Base-by-base conservation (phyloP, 2,797 vertebrate genomes). In the Crax fasciolata region DNA sequence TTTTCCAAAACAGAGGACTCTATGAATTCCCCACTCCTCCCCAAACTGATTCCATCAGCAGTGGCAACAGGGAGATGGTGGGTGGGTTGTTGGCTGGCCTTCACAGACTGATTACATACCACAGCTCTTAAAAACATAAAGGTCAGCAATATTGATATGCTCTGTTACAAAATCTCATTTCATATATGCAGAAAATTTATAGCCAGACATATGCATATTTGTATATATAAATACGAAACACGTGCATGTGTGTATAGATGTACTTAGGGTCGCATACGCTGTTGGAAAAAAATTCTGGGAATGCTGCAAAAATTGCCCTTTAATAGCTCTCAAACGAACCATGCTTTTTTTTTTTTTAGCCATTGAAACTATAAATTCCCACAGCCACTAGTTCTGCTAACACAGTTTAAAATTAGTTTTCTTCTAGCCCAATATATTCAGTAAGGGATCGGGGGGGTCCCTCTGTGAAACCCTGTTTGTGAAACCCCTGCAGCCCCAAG, bases 171-270 rank as follows among this genome's bases (percentile, higher is more conserved):
- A 49, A 39, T 5, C 1, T 0, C 2, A 1, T 15, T 55, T 71
- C 63, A 55, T 11, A 44, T 35, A 38, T 4, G 39, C 19, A 63
- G 27, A 63, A 63, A 63, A 43, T 43, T 13, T 21, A 43, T 19
- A 63, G 27, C 27, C 28, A 43, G 16, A 25, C 35, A 38, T 43
- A 43, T 15, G 27, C 18, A 21, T 6, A 30, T 55, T 78, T 59
- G 9, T 13, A 4, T 1, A 7, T 5, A 52, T 30, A 51, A 68
- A 44, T 9, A 48, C 1, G 46, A 87, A 84, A 19, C 17, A 41
- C 6, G 11, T 20, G 21, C 0, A 17, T 1, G 3, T 14, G 23
- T 1, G 3, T 27, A 23, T 12, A 17, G 1, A 7, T 2, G 23
- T 43, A 68, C 9, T 79, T 54, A 24, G 13, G 35, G 52, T 77